A percentile compares a stretch with the other conserved stretches of the same genome.
Conservation (phyloP, 2,888 invertebrate species). For the Dendrolimus houi region DNA sequence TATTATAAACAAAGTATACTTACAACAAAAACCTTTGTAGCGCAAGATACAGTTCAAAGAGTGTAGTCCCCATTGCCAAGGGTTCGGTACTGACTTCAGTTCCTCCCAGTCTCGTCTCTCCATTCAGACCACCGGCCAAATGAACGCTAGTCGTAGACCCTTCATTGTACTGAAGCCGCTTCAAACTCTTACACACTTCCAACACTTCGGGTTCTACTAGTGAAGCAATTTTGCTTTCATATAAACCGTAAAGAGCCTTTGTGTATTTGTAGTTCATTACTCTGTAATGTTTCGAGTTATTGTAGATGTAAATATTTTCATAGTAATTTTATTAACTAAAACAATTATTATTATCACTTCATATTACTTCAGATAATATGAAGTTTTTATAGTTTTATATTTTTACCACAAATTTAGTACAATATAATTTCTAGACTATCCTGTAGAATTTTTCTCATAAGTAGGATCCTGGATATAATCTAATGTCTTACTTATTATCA, state of each 20-base stretch:
- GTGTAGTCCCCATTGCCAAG: conserved; percentile 87
- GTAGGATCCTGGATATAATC: too few relatives aligned
- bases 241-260: conserved; percentile 81
- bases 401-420: too few relatives aligned
- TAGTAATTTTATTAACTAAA: too few relatives aligned
- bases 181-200: conserved; percentile 85
- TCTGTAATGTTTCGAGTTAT: conserved; percentile 51
- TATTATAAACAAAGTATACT: conserved; percentile 37
- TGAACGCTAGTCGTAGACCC: conserved; percentile 53
- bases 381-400: too few relatives aligned
- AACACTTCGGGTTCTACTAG: conserved; percentile 82
- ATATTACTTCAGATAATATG: too few relatives aligned
- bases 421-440: too few relatives aligned
- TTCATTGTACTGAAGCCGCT: conserved; percentile 74
- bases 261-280: conserved; percentile 85
- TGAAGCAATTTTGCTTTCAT: conserved; percentile 83
- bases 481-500: too few relatives aligned
- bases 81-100: conserved; percentile 77
- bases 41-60: conserved; percentile 94
- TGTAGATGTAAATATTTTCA: too few relatives aligned
- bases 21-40: conserved; percentile 89
- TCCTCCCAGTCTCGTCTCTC: conserved; percentile 63
- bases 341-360: too few relatives aligned
- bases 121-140: conserved; percentile 72
- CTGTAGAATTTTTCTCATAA: too few relatives aligned